These are phyloP conservation scores for Drosophila sulfurigaster DNA, from an alignment of 1,140 invertebrate genomes.

Conservation along the genomic window DNA sequence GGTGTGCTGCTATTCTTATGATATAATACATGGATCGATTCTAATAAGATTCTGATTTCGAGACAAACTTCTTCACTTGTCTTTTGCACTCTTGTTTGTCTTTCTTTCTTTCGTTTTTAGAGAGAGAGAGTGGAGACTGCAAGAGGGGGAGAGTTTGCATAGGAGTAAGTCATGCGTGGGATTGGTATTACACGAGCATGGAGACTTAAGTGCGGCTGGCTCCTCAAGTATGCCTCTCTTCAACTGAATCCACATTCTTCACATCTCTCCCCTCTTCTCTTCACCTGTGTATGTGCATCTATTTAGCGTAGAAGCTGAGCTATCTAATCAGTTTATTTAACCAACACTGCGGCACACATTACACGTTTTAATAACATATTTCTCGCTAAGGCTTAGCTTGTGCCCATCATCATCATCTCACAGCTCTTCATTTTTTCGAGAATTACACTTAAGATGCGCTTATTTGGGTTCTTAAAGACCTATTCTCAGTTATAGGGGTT, in stretches of 20 bases:
- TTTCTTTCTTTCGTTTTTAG: constrained; percentile 12
- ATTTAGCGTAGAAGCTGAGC: constrained; percentile 13
- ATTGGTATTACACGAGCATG: constrained; percentile 3
- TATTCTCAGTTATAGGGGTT: constrained; percentile 3
- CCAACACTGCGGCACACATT: constrained; percentile 4
- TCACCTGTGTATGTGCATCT: constrained; percentile 1
- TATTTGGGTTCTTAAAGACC: constrained; percentile 20
- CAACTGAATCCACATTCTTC: constrained; percentile 26
- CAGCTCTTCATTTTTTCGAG: neutral
- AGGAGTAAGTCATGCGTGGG: constrained; percentile 22
- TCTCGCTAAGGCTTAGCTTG: constrained; percentile 17
- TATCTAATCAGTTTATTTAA: constrained; percentile 28
- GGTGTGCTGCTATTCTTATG: constrained; percentile 21
- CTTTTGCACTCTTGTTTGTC: constrained; percentile 4
- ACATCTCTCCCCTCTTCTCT: neutral
- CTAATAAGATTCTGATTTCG: constrained; percentile 14
- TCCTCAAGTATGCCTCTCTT: constrained; percentile 1
- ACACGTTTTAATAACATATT: constrained; percentile 18
- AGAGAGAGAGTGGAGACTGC: neutral
- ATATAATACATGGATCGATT: constrained; percentile 18
- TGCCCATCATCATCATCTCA: constrained; percentile 10
- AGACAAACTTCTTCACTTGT: constrained; percentile 11
- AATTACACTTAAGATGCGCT: constrained; percentile 18
- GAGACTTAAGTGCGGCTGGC: neutral
- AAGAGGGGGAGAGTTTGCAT: neutral